phyloP scores from a whole-genome alignment of 23 tunicate species.

The Trididemnum clinides region DNA sequence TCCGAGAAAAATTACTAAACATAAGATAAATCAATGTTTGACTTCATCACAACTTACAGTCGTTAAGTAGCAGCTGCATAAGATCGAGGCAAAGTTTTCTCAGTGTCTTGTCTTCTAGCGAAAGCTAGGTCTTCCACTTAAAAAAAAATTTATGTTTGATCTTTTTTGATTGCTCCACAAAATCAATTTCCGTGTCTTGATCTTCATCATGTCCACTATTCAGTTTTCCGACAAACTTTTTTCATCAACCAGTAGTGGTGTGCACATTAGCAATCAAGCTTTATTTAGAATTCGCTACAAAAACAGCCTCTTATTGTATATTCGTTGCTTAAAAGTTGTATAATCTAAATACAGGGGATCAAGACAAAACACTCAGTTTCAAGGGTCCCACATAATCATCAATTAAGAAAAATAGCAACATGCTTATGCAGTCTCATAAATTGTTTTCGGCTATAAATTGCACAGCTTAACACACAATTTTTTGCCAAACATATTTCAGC shows the following conservation, averaged over 20 bases:
- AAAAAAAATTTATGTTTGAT: not conserved
- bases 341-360: too few species aligned
- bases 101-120: not conserved
- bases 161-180: slow-evolving; percentile 4
- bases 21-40: not conserved
- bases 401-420: too few species aligned
- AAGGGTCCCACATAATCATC: too few species aligned
- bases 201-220: not conserved
- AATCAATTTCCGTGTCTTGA: not conserved
- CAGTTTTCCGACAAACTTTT: not conserved
- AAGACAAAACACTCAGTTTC: too few species aligned
- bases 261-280: slow-evolving; percentile 14
- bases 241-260: not conserved
- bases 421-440: too few species aligned
- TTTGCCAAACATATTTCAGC: too few species aligned
- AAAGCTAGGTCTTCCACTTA: slow-evolving; percentile 12
- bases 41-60: not conserved
- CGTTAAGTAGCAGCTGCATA: not conserved
- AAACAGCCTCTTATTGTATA: too few species aligned
- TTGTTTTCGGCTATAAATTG: too few species aligned
- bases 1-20: too few species aligned
- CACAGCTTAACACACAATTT: too few species aligned
- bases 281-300: too few species aligned
- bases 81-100: not conserved
- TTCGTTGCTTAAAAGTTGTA: too few species aligned